These are phyloP conservation scores for Saguinus midas DNA, from an alignment of 2,113 vertebrate species.

Conservation along the genomic window DNA sequence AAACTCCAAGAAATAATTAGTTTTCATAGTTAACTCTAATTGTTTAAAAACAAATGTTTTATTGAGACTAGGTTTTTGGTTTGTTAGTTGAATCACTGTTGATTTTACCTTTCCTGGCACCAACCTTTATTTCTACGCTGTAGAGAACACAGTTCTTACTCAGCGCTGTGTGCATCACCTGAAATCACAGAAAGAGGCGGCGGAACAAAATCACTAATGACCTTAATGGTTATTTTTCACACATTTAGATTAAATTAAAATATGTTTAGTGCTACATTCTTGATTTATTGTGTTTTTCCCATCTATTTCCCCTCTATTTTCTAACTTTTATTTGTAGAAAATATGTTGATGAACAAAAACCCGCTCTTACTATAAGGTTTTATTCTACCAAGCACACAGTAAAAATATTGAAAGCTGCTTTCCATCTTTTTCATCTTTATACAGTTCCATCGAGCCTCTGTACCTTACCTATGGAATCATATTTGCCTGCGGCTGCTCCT, in stretches of 20 bases:
- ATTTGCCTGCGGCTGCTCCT: slow-evolving; percentile 97
- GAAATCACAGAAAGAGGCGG: background rate
- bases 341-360: background rate
- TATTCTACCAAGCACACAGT: background rate
- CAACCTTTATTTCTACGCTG: background rate
- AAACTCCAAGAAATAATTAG: background rate
- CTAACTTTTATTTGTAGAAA: slow-evolving; percentile 38
- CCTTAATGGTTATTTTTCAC: background rate
- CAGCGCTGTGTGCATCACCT: background rate
- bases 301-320: background rate
- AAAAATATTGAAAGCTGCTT: slow-evolving; percentile 50
- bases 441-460: slow-evolving; percentile 91
- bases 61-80: background rate
- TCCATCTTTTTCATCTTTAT: slow-evolving; percentile 7
- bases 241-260: background rate
- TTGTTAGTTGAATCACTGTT: background rate
- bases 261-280: background rate
- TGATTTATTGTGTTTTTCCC: background rate
- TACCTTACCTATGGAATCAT: slow-evolving; percentile 97
- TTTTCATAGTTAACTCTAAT: slow-evolving; percentile 2
- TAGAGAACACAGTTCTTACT: background rate
- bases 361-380: background rate
- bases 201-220: background rate
- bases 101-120: background rate
- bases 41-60: background rate